Evolutionary conservation across 1,140 invertebrate species (phyloP), one percentile per base, ranked within the genome.

Genomic region (Tachypleus tridentatus): DNA sequence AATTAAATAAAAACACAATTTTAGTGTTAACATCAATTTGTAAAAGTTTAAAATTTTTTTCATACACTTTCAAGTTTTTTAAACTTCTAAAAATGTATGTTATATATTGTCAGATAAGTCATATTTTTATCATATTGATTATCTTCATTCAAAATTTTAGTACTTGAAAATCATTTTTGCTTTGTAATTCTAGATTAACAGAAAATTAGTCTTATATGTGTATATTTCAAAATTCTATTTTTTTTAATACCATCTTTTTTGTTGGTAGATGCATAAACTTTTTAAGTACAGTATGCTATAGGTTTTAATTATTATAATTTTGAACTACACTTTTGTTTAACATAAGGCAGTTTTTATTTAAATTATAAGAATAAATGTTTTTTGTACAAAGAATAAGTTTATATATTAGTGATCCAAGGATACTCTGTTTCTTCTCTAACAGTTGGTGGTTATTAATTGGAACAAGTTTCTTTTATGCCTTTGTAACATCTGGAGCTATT

Each of bases 391-490:
- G 6, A 8, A 50, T 7, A 59, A 8, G 11, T 7, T 8, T 59
- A 59, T 7, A 11, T 59, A 11, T 8, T 59, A 50, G 7, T 11
- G 11, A 9, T 60, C 8, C 4, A 8, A 60, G 8, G 10, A 60
- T 50, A 6, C 4, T 10, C 5, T 11, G 1, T 60, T 48, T 60
- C 29, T 47, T 57, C 63, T 68, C 48, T 29, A 29, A 29, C 50
- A 68, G 64, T 56, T 68, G 67, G 67, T 68, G 67, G 67, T 62
- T 68, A 47, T 58, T 63, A 49, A 59, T 65, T 50, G 57, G 63
- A 48, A 63, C 67, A 60, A 68, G 65, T 58, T 68, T 64, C 62
- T 68, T 68, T 60, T 68, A 68, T 65, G 67, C 67, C 1, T 68
- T 54, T 65, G 62, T 61, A 4, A 63, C 64, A 62, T 64, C 67